Evolutionary conservation across 2,113 vertebrate genomes (phyloP).

Genomic region (Choloepus hoffmanni): DNA sequence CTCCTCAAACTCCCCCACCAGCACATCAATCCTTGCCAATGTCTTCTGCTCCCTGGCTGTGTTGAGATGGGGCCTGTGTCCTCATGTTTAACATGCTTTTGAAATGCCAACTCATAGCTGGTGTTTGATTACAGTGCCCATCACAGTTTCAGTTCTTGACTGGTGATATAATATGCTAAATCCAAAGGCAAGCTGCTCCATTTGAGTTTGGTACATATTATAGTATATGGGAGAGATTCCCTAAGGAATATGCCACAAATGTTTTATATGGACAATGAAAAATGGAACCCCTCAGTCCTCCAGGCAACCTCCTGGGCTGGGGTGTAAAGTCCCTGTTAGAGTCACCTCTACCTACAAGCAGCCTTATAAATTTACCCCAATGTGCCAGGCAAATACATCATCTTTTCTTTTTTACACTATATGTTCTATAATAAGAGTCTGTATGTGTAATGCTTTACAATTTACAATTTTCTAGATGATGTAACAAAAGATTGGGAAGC

Average conservation of each 20-base stretch:
- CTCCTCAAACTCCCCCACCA: not conserved
- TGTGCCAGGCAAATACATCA: not conserved
- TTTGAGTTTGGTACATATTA: not conserved
- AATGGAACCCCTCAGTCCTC: not conserved
- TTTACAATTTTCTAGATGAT: not conserved
- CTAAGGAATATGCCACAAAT: not conserved
- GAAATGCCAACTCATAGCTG: not conserved
- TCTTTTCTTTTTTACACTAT: not conserved
- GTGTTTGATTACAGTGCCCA: not conserved
- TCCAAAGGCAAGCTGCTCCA: not conserved
- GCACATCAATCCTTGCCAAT: not conserved
- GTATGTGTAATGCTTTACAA: not conserved
- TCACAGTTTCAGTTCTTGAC: not conserved
- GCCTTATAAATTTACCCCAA: not conserved
- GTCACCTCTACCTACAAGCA: not conserved
- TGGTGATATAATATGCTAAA: not conserved
- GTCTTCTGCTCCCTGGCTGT: not conserved
- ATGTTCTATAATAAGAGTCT: slow-evolving; percentile 24
- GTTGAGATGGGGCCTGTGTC: not conserved
- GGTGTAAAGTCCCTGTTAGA: not conserved
- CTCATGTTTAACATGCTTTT: not conserved
- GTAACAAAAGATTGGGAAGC: not conserved
- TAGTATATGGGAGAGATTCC: not conserved
- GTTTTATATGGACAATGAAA: not conserved
- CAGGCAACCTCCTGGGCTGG: not conserved